A percentile compares a stretch with the other conserved stretches of the same genome.
These are phyloP conservation scores for Hydractinia symbiolongicarpus DNA, from an alignment of 30 jellyfish, hydroid and myxozoan genomes.

Conservation along the genomic window DNA sequence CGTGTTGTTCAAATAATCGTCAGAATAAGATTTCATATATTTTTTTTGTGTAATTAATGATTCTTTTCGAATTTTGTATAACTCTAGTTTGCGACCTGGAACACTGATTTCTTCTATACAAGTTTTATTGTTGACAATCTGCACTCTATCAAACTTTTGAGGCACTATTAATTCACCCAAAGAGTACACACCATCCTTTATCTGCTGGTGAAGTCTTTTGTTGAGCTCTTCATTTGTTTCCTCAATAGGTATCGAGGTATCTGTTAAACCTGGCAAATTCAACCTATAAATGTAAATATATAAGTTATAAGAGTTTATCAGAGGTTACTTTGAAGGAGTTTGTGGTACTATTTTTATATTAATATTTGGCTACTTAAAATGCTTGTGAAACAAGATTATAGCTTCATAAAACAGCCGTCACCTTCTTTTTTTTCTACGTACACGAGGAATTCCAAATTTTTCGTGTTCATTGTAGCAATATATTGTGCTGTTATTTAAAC, in stretches of 20 bases:
- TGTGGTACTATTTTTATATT: too few species aligned
- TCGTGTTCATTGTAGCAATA: not conserved
- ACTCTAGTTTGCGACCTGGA: not conserved
- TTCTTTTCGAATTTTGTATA: not conserved
- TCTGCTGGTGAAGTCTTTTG: not conserved
- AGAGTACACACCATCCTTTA: not conserved
- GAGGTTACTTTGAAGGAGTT: too few species aligned
- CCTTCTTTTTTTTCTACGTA: not conserved
- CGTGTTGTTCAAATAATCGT: not conserved
- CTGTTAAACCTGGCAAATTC: not conserved
- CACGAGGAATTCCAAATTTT: not conserved
- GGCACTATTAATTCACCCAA: conserved; percentile 13
- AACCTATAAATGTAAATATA: not conserved
- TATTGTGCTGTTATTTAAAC: not conserved
- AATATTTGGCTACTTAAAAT: too few species aligned
- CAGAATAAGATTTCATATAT: not conserved
- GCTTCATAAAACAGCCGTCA: not conserved
- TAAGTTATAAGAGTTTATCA: too few species aligned
- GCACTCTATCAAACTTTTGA: not conserved
- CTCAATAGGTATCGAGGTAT: not conserved
- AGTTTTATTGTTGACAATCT: not conserved
- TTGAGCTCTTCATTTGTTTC: conserved; percentile 7
- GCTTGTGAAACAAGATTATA: not conserved
- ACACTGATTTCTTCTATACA: not conserved
- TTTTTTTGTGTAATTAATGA: not conserved